Base-by-base conservation (phyloP, 2,888 invertebrate species). In the Plusia festucae region DNA sequence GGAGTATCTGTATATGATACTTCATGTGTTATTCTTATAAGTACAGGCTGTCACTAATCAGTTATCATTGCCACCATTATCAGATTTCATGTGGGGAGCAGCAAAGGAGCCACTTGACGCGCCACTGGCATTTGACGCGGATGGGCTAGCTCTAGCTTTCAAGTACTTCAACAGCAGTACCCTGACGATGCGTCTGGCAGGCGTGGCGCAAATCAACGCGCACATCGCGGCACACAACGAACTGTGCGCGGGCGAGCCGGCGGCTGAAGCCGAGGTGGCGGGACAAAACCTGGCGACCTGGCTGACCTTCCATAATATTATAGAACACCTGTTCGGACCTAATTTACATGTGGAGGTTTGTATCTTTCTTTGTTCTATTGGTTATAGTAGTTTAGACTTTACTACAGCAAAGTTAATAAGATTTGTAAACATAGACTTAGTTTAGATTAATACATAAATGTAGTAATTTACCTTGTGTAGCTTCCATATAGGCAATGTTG, bases 91-190 rank as follows among this genome's bases (percentile, higher is more conserved):
- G 96, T 99, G 99, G 99, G 98, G 98, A 73, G 98, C 98, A 11
- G 97, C 99, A 52, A 98, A 99, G 86, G 99, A 99, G 92, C 98
- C 99, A 0, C 92, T 98, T 57, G 98, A 98, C 85, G 96, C 97
- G 0, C 98, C 98, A 1, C 93, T 98, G 34, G 97, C 97, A n/a
- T 98, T 98, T 86, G 99, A 99, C 85, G 96, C 96, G 0, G 99
- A 99, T 87, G 99, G 99, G 0, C 93, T 99, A 46, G 97, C 98
- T 67, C 93, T 99, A 73, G 99, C 99, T n/a, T 99, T 98, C 90
- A 99, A 99, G 90, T 99, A 99, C 92, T 99, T 99, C 89, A 98
- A 98, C 72, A 99, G 99, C 80, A 98, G 98, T 60, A 99, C 99
- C 0, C 90, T 99, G 68, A 99, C 99, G 0, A 99, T 99, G 97